Base-by-base conservation (phyloP, 2,888 invertebrate species). In the Amiota communis region DNA sequence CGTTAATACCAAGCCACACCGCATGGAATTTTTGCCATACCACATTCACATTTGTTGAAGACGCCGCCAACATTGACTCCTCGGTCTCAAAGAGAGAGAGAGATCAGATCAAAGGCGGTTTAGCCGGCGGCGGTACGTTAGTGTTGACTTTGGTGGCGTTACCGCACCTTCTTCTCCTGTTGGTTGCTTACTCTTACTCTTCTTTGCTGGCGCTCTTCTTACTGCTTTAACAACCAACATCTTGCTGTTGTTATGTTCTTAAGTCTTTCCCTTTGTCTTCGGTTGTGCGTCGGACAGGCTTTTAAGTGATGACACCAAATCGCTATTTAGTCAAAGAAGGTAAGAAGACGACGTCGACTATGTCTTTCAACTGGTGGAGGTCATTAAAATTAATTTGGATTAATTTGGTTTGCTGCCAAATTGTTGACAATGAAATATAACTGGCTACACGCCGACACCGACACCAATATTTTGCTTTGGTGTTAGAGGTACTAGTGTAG, bases 241-340 rank as follows among this genome's bases (percentile, higher is more conserved):
- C 23, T 36, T 36, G 53, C 51, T 63, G 71, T 53, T 12, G 13
- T 12, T 53, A 1, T 53, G 53, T 53, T 12, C n/a, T 12, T 53
- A 2, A n/a, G 57, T 53, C n/a, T n/a, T 10, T 12, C 53, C 53
- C n/a, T 53, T 61, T 36, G 23, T 36, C 36, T 36, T 36, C 4
- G 2, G 36, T 36, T 36, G 74, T 76, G 76, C 75, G 75, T 81
- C 78, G 86, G 86, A 86, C 88, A 88, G 88, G 88, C 88, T 88
- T 88, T 88, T 89, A 89, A 87, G 86, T 85, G 87, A 87, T 86
- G 88, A 88, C 88, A 88, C 87, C 88, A 86, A 88, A 89, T 88
- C 86, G 89, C 88, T 89, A 88, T 88, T 88, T 88, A 87, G 88
- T 83, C 83, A 80, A 83, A 83, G 82, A 63, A 63, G 47, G 46